Conservation (phyloP, 2,113 vertebrate genomes). For the Pimephales promelas region DNA sequence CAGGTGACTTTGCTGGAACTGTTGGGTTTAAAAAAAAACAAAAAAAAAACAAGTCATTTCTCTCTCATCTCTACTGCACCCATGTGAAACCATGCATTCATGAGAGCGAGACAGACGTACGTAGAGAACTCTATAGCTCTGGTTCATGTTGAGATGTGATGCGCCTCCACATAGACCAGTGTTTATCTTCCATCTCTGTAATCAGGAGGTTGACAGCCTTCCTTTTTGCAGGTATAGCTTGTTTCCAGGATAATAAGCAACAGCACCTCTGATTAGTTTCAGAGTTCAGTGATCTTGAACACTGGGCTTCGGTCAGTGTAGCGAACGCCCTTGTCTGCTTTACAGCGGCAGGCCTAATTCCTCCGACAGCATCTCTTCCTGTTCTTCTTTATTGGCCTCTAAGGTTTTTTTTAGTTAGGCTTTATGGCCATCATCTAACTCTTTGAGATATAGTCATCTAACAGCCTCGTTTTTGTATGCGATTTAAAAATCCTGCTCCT, state of each 20-base stretch:
- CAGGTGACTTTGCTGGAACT: constrained; percentile 52
- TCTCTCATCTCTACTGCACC: constrained; percentile 37
- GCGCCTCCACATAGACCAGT: constrained; percentile 72
- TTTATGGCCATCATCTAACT: constrained; percentile 53
- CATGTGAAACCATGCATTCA: constrained; percentile 48
- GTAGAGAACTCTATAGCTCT: constrained; percentile 78
- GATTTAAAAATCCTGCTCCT: not conserved
- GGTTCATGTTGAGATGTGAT: constrained; percentile 66
- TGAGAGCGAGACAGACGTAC: constrained; percentile 66
- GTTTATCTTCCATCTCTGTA: constrained; percentile 82
- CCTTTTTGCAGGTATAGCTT: constrained; percentile 71
- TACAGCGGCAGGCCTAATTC: constrained; percentile 69
- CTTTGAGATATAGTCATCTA: constrained; percentile 60
- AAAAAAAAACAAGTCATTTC: constrained; percentile 63
- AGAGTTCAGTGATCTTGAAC: constrained; percentile 83
- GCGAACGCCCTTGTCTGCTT: constrained; percentile 73
- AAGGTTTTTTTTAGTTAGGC: constrained; percentile 52
- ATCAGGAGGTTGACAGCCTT: constrained; percentile 81
- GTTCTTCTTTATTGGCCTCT: constrained; percentile 56
- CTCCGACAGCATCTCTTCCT: constrained; percentile 37
- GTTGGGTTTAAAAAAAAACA: constrained; percentile 50
- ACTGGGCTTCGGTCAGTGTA: constrained; percentile 71
- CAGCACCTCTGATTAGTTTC: constrained; percentile 83
- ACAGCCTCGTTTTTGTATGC: not conserved
- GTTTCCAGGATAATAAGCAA: constrained; percentile 82